phyloP scores from a whole-genome alignment of 2,113 vertebrate species.

The Gymnorhina tibicen region DNA sequence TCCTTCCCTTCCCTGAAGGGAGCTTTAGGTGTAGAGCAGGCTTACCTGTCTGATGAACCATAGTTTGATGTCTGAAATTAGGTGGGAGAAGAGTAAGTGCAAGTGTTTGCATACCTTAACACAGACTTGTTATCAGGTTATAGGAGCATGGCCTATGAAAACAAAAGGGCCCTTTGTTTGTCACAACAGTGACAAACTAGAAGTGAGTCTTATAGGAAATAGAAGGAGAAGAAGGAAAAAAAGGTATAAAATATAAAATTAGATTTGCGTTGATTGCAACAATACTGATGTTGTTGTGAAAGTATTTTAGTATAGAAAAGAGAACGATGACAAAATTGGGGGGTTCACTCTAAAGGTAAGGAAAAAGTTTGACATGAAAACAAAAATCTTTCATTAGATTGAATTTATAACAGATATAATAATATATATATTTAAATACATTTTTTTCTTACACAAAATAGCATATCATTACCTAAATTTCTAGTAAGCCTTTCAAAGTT shows the following conservation, averaged over 20 bases:
- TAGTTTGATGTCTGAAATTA: neutral
- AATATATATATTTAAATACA: neutral
- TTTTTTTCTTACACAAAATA: neutral
- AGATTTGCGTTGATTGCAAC: neutral
- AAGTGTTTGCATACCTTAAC: neutral
- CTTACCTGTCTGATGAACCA: neutral
- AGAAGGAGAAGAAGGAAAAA: neutral
- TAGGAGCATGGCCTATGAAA: neutral
- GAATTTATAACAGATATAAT: neutral
- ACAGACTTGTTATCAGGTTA: neutral
- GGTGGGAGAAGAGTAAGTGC: neutral
- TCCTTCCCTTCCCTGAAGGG: neutral
- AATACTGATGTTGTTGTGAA: neutral
- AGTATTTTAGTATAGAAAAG: neutral
- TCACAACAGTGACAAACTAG: neutral
- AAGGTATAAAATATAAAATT: neutral
- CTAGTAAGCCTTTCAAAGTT: neutral
- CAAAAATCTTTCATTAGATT: neutral
- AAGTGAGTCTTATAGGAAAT: neutral
- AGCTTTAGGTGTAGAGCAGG: neutral
- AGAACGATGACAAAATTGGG: neutral
- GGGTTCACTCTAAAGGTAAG: neutral
- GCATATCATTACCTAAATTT: neutral
- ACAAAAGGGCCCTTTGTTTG: neutral
- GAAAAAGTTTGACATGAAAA: neutral